A percentile compares a stretch with the other conserved stretches of the same genome.
Evolutionary conservation across 1,140 invertebrate genomes (phyloP).

Genomic region (Plectus sambesii): DNA sequence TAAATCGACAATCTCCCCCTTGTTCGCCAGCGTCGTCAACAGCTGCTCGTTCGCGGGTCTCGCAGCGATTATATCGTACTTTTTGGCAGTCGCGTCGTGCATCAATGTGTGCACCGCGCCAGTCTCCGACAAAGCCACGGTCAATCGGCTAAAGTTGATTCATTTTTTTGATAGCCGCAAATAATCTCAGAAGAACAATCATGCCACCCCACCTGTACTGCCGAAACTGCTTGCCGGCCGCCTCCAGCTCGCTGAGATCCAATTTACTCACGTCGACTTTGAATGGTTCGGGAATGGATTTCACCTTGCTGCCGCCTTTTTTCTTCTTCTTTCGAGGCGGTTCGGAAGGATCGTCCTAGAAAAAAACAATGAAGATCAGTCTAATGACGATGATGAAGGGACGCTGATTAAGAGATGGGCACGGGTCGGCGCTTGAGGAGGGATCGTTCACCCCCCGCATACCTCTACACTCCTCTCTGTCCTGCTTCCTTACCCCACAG

Average conservation of each 20-base stretch:
- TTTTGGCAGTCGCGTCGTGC: slow-evolving; percentile 31
- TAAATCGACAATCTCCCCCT: slow-evolving; percentile 29
- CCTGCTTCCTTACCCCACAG: too few species aligned
- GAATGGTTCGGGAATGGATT: slow-evolving; percentile 38
- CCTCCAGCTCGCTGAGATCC: slow-evolving; percentile 27
- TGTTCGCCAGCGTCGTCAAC: slow-evolving; percentile 32
- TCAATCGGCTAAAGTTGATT: slow-evolving; percentile 32
- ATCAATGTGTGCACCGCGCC: slow-evolving; percentile 29
- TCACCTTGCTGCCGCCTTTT: slow-evolving; percentile 22
- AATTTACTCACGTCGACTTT: slow-evolving; percentile 29
- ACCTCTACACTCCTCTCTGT: too few species aligned
- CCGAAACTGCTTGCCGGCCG: slow-evolving; percentile 32
- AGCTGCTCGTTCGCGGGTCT: slow-evolving; percentile 33
- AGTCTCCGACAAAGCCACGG: slow-evolving; percentile 33
- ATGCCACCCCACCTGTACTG: slow-evolving; percentile 35
- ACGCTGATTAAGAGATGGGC: too few species aligned
- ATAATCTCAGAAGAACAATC: slow-evolving; percentile 3
- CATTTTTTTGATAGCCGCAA: too few species aligned
- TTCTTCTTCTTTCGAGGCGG: slow-evolving; percentile 37
- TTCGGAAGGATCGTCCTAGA: too few species aligned
- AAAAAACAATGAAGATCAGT: too few species aligned
- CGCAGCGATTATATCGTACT: slow-evolving; percentile 41
- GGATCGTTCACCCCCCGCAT: too few species aligned
- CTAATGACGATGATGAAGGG: too few species aligned
- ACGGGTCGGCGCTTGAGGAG: too few species aligned